phyloP scores from a whole-genome alignment of 2,888 invertebrate species.

The Ypsolopha sequella region DNA sequence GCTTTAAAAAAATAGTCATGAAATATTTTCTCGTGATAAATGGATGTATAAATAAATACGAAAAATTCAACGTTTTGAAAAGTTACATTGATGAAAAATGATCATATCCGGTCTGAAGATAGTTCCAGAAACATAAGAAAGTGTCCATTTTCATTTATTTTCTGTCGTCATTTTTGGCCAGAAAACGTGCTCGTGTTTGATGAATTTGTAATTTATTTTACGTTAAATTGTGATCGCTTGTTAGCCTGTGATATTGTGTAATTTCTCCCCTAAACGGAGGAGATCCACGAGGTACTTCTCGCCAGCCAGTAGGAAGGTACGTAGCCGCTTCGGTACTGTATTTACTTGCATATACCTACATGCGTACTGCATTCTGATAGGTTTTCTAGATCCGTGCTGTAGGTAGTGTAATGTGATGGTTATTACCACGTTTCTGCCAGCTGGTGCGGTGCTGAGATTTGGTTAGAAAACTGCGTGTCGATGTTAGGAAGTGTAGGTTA shows the following conservation, averaged over 20 bases:
- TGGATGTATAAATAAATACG: constrained; percentile 28
- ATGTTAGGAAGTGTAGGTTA: neutral
- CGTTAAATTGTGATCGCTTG: constrained; percentile 37
- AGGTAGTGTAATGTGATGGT: constrained; percentile 22
- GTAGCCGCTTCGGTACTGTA: constrained; percentile 15
- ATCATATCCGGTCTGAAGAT: constrained; percentile 62
- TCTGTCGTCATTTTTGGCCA: constrained; percentile 60
- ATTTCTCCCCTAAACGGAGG: constrained; percentile 24
- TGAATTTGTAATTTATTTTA: constrained; percentile 47
- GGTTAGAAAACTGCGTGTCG: constrained; percentile 31
- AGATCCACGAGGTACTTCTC: constrained; percentile 46
- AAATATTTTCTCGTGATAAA: constrained; percentile 36
- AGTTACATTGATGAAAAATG: constrained; percentile 25
- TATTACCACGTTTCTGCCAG: constrained; percentile 70
- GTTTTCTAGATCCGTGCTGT: constrained; percentile 25
- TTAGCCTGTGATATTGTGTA: constrained; percentile 33
- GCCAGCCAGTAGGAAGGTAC: constrained; percentile 59
- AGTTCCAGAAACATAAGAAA: constrained; percentile 65
- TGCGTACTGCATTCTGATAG: constrained; percentile 11
- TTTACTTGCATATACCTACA: constrained; percentile 1
- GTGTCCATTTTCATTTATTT: constrained; percentile 67
- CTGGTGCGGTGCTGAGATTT: constrained; percentile 55
- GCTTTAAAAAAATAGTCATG: constrained; percentile 37
- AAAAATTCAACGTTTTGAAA: constrained; percentile 34
- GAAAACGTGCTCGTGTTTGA: constrained; percentile 47